These are phyloP conservation scores for Drosophila prosaltans DNA, from an alignment of 1,140 invertebrate species.

Conservation along the genomic window DNA sequence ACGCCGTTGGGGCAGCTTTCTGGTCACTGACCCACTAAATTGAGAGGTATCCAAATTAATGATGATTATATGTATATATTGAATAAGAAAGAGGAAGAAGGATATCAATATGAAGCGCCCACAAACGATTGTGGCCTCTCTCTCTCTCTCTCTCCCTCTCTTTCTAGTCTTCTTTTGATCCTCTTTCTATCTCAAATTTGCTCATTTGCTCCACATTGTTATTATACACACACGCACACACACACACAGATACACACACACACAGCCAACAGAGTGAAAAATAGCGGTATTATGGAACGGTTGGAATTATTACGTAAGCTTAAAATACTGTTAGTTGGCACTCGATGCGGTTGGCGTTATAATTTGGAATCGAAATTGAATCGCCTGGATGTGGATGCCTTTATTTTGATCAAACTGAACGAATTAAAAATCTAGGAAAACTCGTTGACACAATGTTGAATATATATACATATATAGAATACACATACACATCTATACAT, in stretches of 20 bases:
- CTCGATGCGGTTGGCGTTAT: not conserved
- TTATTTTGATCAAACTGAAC: slow-evolving; percentile 27
- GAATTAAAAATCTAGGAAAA: slow-evolving; percentile 25
- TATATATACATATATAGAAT: not conserved
- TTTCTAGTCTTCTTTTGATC: not conserved
- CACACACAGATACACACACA: not conserved
- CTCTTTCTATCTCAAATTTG: not conserved
- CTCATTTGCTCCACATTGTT: slow-evolving; percentile 8
- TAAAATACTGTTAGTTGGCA: not conserved
- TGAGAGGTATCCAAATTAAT: not conserved
- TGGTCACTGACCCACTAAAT: slow-evolving; percentile 10
- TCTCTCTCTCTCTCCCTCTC: not conserved
- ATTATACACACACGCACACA: slow-evolving; percentile 1
- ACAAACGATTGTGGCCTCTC: not conserved
- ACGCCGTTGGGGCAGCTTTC: slow-evolving; percentile 36
- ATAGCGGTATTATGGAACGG: not conserved
- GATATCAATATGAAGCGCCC: too few relatives aligned
- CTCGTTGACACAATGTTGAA: slow-evolving; percentile 3
- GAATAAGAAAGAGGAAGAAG: too few relatives aligned
- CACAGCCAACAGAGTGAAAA: not conserved
- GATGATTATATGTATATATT: too few relatives aligned
- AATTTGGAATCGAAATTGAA: slow-evolving; percentile 18
- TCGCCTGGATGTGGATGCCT: not conserved
- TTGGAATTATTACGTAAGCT: too few relatives aligned
- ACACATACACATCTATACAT: not conserved